Base-by-base conservation (phyloP, 2,113 vertebrate species). In the Bombycilla garrulus region DNA sequence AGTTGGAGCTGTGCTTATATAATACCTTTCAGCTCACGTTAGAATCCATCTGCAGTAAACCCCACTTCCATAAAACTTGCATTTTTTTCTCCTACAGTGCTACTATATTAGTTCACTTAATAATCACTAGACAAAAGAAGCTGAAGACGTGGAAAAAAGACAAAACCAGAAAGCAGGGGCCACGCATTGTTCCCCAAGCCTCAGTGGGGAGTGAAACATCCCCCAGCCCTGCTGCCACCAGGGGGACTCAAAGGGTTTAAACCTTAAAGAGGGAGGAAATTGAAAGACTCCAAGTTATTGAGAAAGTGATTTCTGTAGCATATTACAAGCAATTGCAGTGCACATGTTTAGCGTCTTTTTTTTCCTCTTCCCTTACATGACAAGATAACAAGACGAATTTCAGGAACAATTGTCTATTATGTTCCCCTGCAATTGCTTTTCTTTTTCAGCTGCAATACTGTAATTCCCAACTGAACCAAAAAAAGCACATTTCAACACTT, bases 181-280 rank as follows among this genome's bases (percentile, higher is more conserved):
- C 26, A n/a, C 11, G 0, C 44, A 23, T 5, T 56, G 42, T 18
- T 51, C 21, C 72, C 54, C 72, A 53, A 31, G 21, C 3, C 38
- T 33, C 38, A 31, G 31, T 1, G 36, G 53, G 51, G 51, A 60
- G 22, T 3, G 3, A 57, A 51, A 47, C 26, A 50, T 15, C 76
- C 92, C 65, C 35, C 12, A 28, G 69, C 23, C 7, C 5, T 21
- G 53, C 51, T 60, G 81, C 98, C 97, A 97, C 95, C 95, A 97
- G 97, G 78, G 97, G 97, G 97, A 88, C 97, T 78, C 86, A 11
- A 50, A 81, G 51, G 17, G 45, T 51, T 72, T 92, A 47, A 78
- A 61, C 82, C 50, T 45, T 22, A 42, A 56, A 42, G 1, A 25
- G 36, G 57, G 77, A 89, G 26, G 85, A 77, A 70, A 86, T 12